Conservation (phyloP, 2,797 vertebrate species). For the Manis pentadactyla region DNA sequence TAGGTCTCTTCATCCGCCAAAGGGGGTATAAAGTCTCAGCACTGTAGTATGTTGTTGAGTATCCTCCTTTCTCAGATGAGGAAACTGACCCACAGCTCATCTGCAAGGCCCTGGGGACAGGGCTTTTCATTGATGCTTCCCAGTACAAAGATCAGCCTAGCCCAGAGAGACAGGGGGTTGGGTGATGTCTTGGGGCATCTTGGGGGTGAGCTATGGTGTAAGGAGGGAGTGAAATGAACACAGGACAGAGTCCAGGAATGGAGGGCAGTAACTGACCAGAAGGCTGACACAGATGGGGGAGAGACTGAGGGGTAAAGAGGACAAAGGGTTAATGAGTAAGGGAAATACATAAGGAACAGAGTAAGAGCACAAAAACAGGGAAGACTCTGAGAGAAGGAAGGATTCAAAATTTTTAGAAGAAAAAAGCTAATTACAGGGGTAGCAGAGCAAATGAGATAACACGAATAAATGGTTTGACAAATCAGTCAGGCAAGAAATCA, state of each 20-base stretch:
- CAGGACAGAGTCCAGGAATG: not conserved
- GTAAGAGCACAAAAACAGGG: not conserved
- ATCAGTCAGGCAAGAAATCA: not conserved
- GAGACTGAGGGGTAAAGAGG: not conserved
- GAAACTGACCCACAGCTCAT: not conserved
- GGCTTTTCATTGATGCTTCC: not conserved
- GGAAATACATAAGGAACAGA: not conserved
- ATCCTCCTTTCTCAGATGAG: not conserved
- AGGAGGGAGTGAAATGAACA: not conserved
- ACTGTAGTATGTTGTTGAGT: not conserved
- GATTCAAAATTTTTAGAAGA: not conserved
- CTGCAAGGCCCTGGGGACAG: too few relatives aligned
- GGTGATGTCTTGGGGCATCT: not conserved
- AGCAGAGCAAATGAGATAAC: not conserved
- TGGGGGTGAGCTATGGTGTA: not conserved
- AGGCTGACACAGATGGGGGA: not conserved
- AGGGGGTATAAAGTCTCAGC: not conserved
- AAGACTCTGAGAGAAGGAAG: not conserved
- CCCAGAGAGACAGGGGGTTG: not conserved
- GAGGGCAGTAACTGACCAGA: not conserved
- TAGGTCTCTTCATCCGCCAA: not conserved
- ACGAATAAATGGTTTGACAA: not conserved
- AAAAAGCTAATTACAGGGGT: not conserved
- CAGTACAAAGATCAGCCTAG: not conserved
- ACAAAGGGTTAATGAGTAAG: not conserved